Conservation (phyloP, 2,797 vertebrate genomes). For the Phaenicophaeus curvirostris region DNA sequence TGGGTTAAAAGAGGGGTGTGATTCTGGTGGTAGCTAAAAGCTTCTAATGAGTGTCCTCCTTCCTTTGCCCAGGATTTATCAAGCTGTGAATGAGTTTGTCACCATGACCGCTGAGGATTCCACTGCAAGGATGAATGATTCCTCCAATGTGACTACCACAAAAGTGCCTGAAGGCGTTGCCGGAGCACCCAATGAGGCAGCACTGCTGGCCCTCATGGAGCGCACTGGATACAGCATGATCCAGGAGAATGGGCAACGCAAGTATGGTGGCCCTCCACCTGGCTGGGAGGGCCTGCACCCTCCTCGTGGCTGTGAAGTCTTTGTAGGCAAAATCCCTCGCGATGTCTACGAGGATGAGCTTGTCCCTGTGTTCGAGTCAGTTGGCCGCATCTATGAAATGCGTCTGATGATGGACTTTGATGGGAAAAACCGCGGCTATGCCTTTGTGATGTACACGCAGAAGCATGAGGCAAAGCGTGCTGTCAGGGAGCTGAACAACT, state of each 20-base stretch:
- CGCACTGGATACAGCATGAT: slow-evolving; percentile 93
- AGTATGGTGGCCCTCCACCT: slow-evolving; percentile 92
- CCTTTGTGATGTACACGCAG: slow-evolving; percentile 97
- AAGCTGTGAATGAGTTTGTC: slow-evolving; percentile 90
- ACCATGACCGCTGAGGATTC: slow-evolving; percentile 99
- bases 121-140: slow-evolving; percentile 88
- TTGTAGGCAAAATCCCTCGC: slow-evolving; percentile 97
- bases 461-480: slow-evolving; percentile 95
- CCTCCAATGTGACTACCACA: slow-evolving; percentile 77
- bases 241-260: slow-evolving; percentile 97
- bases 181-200: slow-evolving; percentile 88
- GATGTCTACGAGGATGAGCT: slow-evolving; percentile 98
- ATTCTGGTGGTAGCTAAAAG: not conserved
- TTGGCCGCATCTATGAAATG: slow-evolving; percentile 97
- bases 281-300: slow-evolving; percentile 91
- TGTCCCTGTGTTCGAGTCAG: slow-evolving; percentile 93
- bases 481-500: slow-evolving; percentile 97
- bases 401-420: slow-evolving; percentile 99
- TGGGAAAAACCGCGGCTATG: slow-evolving; percentile 96
- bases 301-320: slow-evolving; percentile 94
- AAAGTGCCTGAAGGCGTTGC: slow-evolving; percentile 88
- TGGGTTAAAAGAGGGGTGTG: not conserved
- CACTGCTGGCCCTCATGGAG: slow-evolving; percentile 90
- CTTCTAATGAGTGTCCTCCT: not conserved
- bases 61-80: slow-evolving; percentile 76